A percentile compares a stretch with the other conserved stretches of the same genome.
Conservation (phyloP, 92 coral and sea anemone genomes). For the Heliopora coerulea region DNA sequence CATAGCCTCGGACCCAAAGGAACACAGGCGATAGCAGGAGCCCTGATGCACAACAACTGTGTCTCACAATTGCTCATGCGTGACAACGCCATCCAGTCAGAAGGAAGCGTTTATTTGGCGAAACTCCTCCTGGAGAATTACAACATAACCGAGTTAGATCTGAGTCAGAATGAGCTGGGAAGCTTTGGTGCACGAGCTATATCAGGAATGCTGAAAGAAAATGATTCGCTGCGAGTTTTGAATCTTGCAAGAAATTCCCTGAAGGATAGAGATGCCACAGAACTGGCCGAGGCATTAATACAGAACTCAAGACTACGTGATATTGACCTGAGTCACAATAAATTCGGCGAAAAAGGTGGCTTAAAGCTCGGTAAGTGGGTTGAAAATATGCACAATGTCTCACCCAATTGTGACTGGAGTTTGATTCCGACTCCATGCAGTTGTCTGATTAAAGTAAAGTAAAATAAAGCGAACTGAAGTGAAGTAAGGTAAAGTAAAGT, state of each 20-base stretch:
- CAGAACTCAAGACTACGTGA: constrained; percentile 64
- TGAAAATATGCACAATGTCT: not conserved
- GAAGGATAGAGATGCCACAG: constrained; percentile 69
- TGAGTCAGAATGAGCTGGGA: constrained; percentile 74
- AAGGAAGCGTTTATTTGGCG: constrained; percentile 75
- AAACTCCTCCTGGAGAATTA: constrained; percentile 60
- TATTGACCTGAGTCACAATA: constrained; percentile 76
- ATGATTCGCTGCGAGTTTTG: constrained; percentile 62
- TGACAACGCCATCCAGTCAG: constrained; percentile 87
- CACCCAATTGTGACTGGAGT: too few species aligned
- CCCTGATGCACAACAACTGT: constrained; percentile 48
- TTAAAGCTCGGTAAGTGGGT: constrained; percentile 54
- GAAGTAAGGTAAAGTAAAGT: too few species aligned
- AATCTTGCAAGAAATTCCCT: constrained; percentile 80
- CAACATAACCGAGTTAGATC: constrained; percentile 68
- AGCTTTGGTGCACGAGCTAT: constrained; percentile 65
- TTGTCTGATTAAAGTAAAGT: too few species aligned
- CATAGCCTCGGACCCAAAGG: constrained; percentile 97
- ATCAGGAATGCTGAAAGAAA: constrained; percentile 62
- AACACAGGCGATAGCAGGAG: constrained; percentile 74
- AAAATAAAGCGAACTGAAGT: too few species aligned
- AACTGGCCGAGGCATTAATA: constrained; percentile 75
- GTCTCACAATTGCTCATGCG: constrained; percentile 45
- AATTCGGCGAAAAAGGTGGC: constrained; percentile 76
- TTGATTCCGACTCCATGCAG: too few species aligned